A percentile compares a stretch with the other conserved stretches of the same genome.
Conservation (phyloP, 2,113 vertebrate genomes). For the Myrmecobius fasciatus region DNA sequence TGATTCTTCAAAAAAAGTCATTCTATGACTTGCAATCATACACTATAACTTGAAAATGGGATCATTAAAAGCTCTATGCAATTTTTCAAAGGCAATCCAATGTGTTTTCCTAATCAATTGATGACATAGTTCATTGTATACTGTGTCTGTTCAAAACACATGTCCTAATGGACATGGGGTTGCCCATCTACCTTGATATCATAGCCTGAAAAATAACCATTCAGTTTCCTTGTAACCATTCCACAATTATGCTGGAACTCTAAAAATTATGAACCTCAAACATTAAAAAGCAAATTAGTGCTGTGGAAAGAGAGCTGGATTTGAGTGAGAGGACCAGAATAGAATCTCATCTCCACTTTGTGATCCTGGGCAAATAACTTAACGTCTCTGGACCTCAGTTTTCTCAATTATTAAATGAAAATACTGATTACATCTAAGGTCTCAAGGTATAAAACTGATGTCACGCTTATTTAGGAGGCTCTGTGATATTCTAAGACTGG, state of each 20-base stretch:
- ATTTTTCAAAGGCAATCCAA: background rate
- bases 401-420: background rate
- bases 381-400: background rate
- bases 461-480: background rate
- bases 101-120: background rate
- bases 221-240: background rate
- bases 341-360: background rate
- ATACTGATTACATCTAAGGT: background rate
- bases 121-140: background rate
- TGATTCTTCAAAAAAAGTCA: background rate
- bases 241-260: too few species aligned
- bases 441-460: background rate
- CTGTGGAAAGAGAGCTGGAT: background rate
- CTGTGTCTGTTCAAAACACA: background rate
- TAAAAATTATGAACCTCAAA: background rate
- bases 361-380: background rate
- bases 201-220: background rate
- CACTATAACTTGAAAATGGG: background rate
- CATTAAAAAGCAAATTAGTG: background rate
- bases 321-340: background rate
- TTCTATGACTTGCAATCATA: background rate
- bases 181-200: background rate
- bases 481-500: too few species aligned
- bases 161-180: background rate
- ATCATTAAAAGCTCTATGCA: background rate